A percentile compares a stretch with the other conserved stretches of the same genome.
phyloP scores from a whole-genome alignment of 2,888 invertebrate species.

The Stenolophus ochropezus region DNA sequence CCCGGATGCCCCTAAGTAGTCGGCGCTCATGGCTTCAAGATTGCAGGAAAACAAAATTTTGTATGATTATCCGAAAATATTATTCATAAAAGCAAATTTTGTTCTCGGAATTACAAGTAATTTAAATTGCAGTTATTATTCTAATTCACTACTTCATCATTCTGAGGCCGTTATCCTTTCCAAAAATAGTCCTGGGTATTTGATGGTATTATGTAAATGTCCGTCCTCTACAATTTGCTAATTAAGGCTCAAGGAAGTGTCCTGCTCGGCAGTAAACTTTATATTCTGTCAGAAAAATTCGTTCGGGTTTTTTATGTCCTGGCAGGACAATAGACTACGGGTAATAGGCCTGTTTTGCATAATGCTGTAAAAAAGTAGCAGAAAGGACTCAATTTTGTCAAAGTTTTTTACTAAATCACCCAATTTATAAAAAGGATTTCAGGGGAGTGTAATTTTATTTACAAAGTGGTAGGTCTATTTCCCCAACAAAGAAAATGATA shows the following conservation, averaged over 20 bases:
- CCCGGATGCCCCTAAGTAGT: too few species aligned
- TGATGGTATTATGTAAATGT: background rate
- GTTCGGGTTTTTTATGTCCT: conserved; percentile 10
- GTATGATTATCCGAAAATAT: too few species aligned
- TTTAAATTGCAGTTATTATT: background rate
- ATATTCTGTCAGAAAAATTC: conserved; percentile 2
- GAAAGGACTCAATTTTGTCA: conserved; percentile 17
- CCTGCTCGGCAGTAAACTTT: background rate
- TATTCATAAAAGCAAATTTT: background rate
- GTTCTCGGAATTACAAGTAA: background rate
- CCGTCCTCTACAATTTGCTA: background rate
- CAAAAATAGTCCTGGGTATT: background rate
- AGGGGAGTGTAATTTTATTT: background rate
- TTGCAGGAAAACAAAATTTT: too few species aligned
- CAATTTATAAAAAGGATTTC: background rate
- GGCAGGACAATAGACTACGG: conserved; percentile 8
- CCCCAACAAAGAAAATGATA: background rate
- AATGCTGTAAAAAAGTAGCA: conserved; percentile 16
- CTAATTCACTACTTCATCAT: background rate
- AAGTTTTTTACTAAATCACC: conserved; percentile 1
- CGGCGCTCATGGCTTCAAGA: too few species aligned
- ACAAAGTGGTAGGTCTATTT: background rate
- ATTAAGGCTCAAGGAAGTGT: background rate
- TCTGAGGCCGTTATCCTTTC: background rate
- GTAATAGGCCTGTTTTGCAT: conserved; percentile 22